phyloP scores from a whole-genome alignment of 1,140 invertebrate species.

The Hirudo medicinalis region DNA sequence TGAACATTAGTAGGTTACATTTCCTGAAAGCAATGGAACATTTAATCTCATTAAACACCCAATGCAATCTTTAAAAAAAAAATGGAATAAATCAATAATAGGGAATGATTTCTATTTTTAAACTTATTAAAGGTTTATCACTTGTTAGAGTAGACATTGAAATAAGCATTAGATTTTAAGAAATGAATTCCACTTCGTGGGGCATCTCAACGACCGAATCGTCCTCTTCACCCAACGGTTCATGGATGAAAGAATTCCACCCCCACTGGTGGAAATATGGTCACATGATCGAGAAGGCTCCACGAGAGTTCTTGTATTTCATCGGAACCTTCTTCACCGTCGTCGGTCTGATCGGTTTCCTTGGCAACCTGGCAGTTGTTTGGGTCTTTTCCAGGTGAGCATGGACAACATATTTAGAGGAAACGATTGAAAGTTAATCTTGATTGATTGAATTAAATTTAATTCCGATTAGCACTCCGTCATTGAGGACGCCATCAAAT shows the following conservation, averaged over 20 bases:
- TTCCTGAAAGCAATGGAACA: slow-evolving; percentile 1
- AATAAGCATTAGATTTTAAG: too few relatives aligned
- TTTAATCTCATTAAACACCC: background rate
- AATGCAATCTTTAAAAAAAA: background rate
- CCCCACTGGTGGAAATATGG: slow-evolving; percentile 8
- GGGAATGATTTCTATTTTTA: too few relatives aligned
- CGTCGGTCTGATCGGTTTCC: background rate
- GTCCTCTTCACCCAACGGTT: background rate
- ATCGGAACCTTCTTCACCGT: background rate
- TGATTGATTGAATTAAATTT: background rate
- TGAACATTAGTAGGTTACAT: background rate
- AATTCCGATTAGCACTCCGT: slow-evolving; percentile 48
- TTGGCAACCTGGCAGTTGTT: slow-evolving; percentile 4
- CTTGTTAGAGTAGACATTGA: too few relatives aligned
- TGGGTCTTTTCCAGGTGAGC: slow-evolving; percentile 5
- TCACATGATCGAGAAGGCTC: slow-evolving; percentile 1
- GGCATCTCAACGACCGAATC: too few relatives aligned
- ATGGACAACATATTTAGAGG: background rate
- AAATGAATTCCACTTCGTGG: too few relatives aligned
- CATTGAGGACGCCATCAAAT: slow-evolving; percentile 73
- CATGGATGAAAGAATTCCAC: slow-evolving; percentile 1
- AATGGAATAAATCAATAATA: too few relatives aligned
- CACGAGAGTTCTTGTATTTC: background rate
- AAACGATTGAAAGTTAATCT: background rate
- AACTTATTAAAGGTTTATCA: too few relatives aligned